These are phyloP conservation scores for Bimastos eiseni DNA, from an alignment of 2,888 invertebrate genomes.

Conservation along the genomic window DNA sequence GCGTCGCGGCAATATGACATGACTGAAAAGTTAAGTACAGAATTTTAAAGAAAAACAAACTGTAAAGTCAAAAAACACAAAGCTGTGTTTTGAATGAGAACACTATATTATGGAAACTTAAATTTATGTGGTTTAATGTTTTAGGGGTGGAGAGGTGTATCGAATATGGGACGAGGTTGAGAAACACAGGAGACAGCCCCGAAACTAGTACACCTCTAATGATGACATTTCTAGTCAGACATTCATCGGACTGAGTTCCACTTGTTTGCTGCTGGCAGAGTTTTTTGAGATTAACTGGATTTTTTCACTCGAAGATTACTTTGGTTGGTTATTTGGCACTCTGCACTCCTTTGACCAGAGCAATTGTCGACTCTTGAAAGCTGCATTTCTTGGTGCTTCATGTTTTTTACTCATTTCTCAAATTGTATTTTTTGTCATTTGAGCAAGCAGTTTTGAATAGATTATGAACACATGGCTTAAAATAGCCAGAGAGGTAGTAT, in stretches of 20 bases:
- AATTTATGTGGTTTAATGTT: not conserved
- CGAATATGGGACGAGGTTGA: conserved; percentile 82
- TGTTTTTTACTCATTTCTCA: not conserved
- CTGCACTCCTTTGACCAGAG: not conserved
- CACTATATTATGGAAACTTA: not conserved
- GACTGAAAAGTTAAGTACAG: no score
- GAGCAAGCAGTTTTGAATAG: not conserved
- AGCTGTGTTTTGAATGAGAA: not conserved
- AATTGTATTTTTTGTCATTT: not conserved
- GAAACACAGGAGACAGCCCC: conserved; percentile 59
- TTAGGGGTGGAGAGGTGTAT: conserved; percentile 80
- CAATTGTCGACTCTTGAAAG: not conserved
- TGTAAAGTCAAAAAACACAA: not conserved
- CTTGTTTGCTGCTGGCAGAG: conserved; percentile 8
- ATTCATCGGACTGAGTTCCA: conserved; percentile 4
- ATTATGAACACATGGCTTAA: not conserved
- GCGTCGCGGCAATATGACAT: no score
- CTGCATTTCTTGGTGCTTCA: conserved; percentile 3
- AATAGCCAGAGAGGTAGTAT: not conserved
- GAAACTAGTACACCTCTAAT: not conserved
- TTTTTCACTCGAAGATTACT: not conserved
- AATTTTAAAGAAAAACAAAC: not conserved
- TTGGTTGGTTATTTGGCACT: not conserved
- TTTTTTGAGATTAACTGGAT: conserved; percentile 13
- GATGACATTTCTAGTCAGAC: not conserved